Conservation (phyloP, 2,888 invertebrate genomes). For the Trypoxylon attenuatum region DNA sequence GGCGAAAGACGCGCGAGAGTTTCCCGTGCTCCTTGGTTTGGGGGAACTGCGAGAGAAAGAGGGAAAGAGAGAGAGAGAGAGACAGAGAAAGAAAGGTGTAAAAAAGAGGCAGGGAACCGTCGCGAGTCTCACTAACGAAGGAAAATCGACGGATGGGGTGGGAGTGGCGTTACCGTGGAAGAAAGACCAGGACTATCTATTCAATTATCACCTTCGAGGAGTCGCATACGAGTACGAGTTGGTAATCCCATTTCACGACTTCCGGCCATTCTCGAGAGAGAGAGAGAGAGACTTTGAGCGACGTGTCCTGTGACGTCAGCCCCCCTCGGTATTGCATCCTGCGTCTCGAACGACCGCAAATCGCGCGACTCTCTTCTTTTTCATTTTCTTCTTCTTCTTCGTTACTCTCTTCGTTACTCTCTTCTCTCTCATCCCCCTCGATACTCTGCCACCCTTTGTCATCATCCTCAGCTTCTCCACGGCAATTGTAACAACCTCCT, state of each 20-base stretch:
- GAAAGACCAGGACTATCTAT: conserved; percentile 67
- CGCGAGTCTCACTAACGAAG: conserved; percentile 42
- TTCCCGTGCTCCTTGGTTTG: not conserved
- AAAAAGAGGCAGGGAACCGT: not conserved
- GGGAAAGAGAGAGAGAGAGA: no score
- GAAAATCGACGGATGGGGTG: conserved; percentile 53
- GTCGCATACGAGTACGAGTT: conserved; percentile 62
- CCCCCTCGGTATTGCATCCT: conserved; percentile 40
- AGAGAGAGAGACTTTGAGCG: conserved; percentile 71
- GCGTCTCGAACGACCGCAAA: conserved; percentile 50
- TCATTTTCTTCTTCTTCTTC: conserved; percentile 15
- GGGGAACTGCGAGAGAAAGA: no score
- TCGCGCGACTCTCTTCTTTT: conserved; percentile 16
- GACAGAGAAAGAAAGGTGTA: not conserved
- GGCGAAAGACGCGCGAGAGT: not conserved
- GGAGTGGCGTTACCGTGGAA: conserved; percentile 39
- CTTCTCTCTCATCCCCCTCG: not conserved
- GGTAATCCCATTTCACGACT: conserved; percentile 73
- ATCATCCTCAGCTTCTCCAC: not conserved
- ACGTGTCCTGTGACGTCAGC: conserved; percentile 73
- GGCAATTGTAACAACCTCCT: not conserved
- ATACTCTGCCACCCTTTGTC: no score
- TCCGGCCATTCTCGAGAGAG: conserved; percentile 73
- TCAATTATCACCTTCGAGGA: conserved; percentile 72
- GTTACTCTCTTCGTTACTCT: not conserved